These are phyloP conservation scores for Agapostemon virescens DNA, from an alignment of 2,888 invertebrate species.

Conservation along the genomic window DNA sequence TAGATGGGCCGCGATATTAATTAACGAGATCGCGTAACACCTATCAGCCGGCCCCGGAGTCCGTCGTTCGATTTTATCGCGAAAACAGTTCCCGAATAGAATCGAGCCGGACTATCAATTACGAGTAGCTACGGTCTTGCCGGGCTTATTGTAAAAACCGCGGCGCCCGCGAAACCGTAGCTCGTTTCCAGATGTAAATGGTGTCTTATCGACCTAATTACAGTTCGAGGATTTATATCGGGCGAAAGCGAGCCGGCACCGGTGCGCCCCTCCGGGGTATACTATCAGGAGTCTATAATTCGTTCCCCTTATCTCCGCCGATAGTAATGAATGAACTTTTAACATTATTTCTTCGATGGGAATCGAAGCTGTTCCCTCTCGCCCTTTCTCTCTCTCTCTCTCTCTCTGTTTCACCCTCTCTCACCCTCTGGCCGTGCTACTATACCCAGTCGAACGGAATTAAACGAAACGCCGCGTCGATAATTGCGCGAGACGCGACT, in stretches of 20 bases:
- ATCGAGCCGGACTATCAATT: constrained; percentile 46
- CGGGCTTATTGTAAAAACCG: constrained; percentile 42
- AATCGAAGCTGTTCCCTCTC: constrained; percentile 39
- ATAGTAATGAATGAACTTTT: constrained; percentile 68
- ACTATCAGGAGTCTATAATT: constrained; percentile 67
- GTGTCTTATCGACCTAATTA: constrained; percentile 63
- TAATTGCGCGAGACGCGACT: constrained; percentile 49
- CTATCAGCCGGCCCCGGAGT: background rate
- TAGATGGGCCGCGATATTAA: background rate
- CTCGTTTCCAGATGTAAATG: constrained; percentile 60
- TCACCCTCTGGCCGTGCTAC: background rate
- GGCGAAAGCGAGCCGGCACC: constrained; percentile 51
- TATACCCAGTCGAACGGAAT: background rate
- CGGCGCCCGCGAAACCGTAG: constrained; percentile 15
- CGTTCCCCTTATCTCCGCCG: constrained; percentile 60
- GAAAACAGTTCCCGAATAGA: constrained; percentile 6
- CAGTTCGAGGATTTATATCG: constrained; percentile 60
- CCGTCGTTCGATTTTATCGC: constrained; percentile 24
- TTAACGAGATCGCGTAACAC: constrained; percentile 15
- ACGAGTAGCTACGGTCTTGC: constrained; percentile 35
- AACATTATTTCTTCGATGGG: constrained; percentile 60
- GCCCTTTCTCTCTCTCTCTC: background rate
- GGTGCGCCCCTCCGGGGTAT: constrained; percentile 49
- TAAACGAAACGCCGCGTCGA: constrained; percentile 39
- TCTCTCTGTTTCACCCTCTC: background rate